Percentiles rank a stretch among this genome's conserved stretches.
These are phyloP conservation scores for Atherinomorus stipes DNA, from an alignment of 2,113 vertebrate species.

Conservation along the genomic window DNA sequence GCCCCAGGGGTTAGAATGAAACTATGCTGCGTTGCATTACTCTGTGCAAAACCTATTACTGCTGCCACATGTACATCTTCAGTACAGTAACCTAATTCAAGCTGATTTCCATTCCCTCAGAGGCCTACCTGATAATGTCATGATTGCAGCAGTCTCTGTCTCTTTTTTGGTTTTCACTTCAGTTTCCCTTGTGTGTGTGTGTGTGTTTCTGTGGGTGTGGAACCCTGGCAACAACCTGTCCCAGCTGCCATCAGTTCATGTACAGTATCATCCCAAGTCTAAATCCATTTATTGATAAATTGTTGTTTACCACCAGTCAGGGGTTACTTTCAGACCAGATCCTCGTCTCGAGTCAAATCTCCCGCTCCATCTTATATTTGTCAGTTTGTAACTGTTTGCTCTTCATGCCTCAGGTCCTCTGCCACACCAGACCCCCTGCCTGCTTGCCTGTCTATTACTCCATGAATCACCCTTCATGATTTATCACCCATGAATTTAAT, in stretches of 20 bases:
- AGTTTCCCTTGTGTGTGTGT: background rate
- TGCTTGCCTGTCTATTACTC: background rate
- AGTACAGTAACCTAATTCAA: slow-evolving; percentile 38
- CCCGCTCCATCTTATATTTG: background rate
- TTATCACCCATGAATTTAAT: too few species aligned
- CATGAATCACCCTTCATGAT: background rate
- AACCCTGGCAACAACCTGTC: background rate
- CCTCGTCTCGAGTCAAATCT: background rate
- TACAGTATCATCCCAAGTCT: background rate
- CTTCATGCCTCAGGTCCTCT: background rate
- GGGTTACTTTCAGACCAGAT: background rate
- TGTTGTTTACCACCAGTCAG: background rate
- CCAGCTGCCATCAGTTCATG: background rate
- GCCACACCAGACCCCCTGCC: background rate
- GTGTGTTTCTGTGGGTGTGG: background rate
- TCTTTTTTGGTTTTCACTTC: background rate
- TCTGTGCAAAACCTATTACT: slow-evolving; percentile 20
- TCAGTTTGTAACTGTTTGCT: background rate
- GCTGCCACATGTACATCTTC: slow-evolving; percentile 27
- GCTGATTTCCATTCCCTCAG: slow-evolving; percentile 47
- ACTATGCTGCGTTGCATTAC: slow-evolving; percentile 41
- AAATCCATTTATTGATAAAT: background rate
- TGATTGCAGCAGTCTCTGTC: background rate
- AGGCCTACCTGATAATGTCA: slow-evolving; percentile 38
- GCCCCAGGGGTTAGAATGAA: slow-evolving; percentile 17